phyloP scores from a whole-genome alignment of 2,888 invertebrate genomes.

The Synanthedon tipuliformis region DNA sequence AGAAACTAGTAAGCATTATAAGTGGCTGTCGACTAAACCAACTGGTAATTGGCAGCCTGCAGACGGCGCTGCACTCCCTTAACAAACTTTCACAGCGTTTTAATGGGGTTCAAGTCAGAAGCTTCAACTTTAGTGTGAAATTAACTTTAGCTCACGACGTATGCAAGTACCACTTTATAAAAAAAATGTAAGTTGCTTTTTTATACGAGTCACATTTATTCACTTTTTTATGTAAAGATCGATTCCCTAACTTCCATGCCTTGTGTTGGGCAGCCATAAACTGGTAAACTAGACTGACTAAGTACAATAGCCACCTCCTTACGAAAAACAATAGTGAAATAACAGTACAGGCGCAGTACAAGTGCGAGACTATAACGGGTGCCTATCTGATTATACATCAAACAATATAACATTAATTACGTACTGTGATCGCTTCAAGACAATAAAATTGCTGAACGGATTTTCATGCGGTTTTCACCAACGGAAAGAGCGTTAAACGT shows the following conservation, averaged over 20 bases:
- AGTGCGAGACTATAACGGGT: too few species aligned
- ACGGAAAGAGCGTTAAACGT: too few species aligned
- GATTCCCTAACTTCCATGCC: not conserved
- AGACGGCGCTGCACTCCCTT: conserved; percentile 6
- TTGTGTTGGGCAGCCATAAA: not conserved
- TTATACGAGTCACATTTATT: not conserved
- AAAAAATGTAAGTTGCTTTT: not conserved
- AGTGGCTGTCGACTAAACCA: not conserved
- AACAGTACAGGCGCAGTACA: too few species aligned
- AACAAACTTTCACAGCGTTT: conserved; percentile 10
- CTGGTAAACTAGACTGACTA: too few species aligned
- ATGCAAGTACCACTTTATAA: not conserved
- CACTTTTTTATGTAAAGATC: not conserved
- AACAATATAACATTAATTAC: too few species aligned
- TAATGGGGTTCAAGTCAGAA: conserved; percentile 8
- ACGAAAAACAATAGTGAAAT: too few species aligned
- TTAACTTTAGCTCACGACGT: not conserved
- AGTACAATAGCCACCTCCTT: too few species aligned
- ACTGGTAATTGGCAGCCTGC: conserved; percentile 11
- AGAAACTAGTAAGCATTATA: not conserved
- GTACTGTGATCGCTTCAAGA: too few species aligned
- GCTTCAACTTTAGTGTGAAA: conserved; percentile 2
- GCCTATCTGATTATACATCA: too few species aligned
- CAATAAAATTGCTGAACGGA: too few species aligned
- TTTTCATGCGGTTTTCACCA: too few species aligned